Percentiles rank a stretch among this genome's conserved stretches.
phyloP scores from a whole-genome alignment of 2,797 vertebrate species.

The Glyptemys insculpta region DNA sequence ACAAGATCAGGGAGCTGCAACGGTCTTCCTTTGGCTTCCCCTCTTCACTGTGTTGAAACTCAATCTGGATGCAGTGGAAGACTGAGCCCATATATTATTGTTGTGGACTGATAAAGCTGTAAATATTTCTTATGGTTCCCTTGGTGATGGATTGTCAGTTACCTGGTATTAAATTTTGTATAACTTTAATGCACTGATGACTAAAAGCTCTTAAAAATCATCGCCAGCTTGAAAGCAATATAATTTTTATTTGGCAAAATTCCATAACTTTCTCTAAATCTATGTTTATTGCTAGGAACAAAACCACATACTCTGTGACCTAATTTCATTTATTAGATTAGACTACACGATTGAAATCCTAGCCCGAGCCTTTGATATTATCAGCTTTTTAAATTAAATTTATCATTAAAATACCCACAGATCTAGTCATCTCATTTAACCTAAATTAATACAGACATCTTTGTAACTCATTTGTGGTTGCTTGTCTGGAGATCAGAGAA shows the following conservation, averaged over 20 bases:
- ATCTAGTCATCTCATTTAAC: background rate
- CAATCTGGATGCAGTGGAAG: background rate
- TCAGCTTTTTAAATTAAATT: no score
- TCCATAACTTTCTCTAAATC: background rate
- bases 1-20: background rate
- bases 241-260: background rate
- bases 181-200: background rate
- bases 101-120: background rate
- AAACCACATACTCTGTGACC: background rate
- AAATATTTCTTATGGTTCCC: background rate
- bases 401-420: background rate
- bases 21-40: background rate
- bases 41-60: slow-evolving; percentile 13
- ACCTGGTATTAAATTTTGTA: background rate
- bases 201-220: background rate
- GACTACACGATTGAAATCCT: background rate
- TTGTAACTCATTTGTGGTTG: background rate
- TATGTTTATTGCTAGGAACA: background rate
- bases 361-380: background rate
- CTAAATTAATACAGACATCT: background rate
- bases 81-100: background rate
- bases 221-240: background rate
- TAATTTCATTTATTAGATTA: background rate
- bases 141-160: background rate
- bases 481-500: background rate